phyloP scores from a whole-genome alignment of 2,888 invertebrate species.

The Drosophila hamatofila region DNA sequence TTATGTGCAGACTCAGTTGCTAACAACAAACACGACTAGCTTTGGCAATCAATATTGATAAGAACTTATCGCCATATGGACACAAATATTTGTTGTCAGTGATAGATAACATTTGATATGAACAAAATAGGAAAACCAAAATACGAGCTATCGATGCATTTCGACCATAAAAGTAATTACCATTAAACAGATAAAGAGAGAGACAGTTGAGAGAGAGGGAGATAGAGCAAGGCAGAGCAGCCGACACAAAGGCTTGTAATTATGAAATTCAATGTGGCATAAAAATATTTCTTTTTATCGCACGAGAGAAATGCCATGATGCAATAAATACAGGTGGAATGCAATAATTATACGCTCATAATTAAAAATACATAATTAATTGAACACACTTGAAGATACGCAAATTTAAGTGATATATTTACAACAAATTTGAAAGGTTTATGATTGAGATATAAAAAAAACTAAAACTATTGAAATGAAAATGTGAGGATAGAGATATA shows the following conservation, averaged over 20 bases:
- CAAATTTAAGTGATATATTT: not conserved
- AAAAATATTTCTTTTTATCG: conserved; percentile 52
- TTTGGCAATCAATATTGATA: conserved; percentile 29
- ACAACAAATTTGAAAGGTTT: not conserved
- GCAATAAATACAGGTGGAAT: conserved; percentile 4
- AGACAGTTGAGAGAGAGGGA: not conserved
- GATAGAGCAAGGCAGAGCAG: not conserved
- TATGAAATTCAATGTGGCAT: conserved; percentile 54
- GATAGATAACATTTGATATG: conserved; percentile 46
- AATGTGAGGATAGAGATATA: no score
- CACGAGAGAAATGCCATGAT: conserved; percentile 23
- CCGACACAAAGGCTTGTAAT: conserved; percentile 35
- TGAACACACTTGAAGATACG: not conserved
- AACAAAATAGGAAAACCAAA: not conserved
- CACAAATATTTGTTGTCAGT: conserved; percentile 26
- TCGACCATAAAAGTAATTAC: conserved; percentile 31
- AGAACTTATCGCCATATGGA: conserved; percentile 65
- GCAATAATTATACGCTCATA: not conserved
- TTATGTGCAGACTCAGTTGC: conserved; percentile 1
- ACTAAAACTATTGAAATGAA: no score
- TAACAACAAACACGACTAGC: conserved; percentile 17
- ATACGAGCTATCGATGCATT: conserved; percentile 49
- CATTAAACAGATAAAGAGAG: conserved; percentile 9
- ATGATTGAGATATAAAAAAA: no score
- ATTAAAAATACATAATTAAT: not conserved